A percentile compares a stretch with the other conserved stretches of the same genome.
Conservation (phyloP, 2,888 invertebrate genomes). For the Apodemia duryi region DNA sequence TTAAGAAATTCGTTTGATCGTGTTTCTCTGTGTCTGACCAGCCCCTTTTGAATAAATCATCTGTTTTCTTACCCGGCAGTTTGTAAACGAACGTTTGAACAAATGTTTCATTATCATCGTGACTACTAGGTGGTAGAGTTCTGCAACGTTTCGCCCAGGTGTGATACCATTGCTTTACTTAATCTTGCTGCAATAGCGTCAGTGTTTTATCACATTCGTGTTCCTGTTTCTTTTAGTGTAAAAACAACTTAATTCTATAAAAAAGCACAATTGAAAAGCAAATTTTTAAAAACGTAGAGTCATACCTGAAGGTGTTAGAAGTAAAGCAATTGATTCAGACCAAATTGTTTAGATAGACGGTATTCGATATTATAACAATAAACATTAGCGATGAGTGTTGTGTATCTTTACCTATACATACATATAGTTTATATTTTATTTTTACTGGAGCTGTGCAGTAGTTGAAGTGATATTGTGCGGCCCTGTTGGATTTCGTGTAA, state of each 20-base stretch:
- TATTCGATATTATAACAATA: constrained; percentile 22
- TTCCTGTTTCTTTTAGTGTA: not conserved
- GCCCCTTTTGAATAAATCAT: no score
- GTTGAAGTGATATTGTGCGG: constrained; percentile 8
- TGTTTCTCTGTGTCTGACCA: no score
- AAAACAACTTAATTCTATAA: not conserved
- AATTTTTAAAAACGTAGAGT: constrained; percentile 16
- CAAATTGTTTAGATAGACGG: constrained; percentile 23
- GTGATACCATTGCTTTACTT: no score
- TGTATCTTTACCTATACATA: not conserved
- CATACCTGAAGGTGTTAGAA: constrained; percentile 17
- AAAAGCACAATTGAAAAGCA: not conserved
- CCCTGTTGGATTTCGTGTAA: not conserved
- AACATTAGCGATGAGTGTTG: constrained; percentile 21
- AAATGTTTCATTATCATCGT: no score
- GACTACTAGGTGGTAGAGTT: no score
- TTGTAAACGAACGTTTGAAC: no score
- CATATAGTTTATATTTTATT: constrained; percentile 16
- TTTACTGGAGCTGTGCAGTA: constrained; percentile 12
- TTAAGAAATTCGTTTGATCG: no score
- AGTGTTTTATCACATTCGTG: no score
- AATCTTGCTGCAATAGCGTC: no score
- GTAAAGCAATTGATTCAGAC: constrained; percentile 26
- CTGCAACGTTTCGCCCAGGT: no score
- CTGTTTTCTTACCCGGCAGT: no score